Evolutionary conservation across 2,888 invertebrate genomes (phyloP), one percentile per base, ranked within the genome.

Genomic region (Parnassius mnemosyne): DNA sequence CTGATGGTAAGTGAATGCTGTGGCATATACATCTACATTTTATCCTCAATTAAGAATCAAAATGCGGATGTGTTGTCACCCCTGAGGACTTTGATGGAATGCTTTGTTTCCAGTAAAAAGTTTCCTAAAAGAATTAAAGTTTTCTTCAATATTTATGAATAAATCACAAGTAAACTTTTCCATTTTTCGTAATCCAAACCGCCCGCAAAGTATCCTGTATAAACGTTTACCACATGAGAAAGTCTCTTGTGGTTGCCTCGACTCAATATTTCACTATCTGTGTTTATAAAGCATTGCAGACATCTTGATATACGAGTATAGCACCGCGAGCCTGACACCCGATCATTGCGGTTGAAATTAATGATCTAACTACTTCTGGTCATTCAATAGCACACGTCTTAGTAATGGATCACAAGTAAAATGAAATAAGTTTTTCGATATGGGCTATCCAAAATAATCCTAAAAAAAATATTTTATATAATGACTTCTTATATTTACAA

Each of bases 311-410:
- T 79, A 83, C 80, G 20, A 20, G 20, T 20, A 20, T 20, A 76
- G 70, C 68, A 70, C 76, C 68, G 69, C 20, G 20, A 20, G 20
- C 78, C 79, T 73, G 71, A 68, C 72, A 71, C 72, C 67, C 73
- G 81, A 82, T 80, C 80, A 83, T 81, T 75, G 71, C 76, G 72
- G 69, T 67, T 69, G 69, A 73, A 79, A 76, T 60, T 41, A 60
- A 60, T 55, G 54, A 54, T 60, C 69, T 69, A 69, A 71, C 74
- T 75, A 76, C 78, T 74, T 73, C 76, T 76, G 69, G 67, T 53
- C 53, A 67, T 77, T 82, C 64, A 83, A 84, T 82, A 82, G 83
- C 75, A 68, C 66, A 62, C 61, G 67, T 68, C 68, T 53, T 43
- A n/a, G 53, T 59, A 59, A 59, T 47, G 53, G 47, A 47, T 53